phyloP scores from a whole-genome alignment of 2,797 vertebrate species.

The Gallinago nigripennis region DNA sequence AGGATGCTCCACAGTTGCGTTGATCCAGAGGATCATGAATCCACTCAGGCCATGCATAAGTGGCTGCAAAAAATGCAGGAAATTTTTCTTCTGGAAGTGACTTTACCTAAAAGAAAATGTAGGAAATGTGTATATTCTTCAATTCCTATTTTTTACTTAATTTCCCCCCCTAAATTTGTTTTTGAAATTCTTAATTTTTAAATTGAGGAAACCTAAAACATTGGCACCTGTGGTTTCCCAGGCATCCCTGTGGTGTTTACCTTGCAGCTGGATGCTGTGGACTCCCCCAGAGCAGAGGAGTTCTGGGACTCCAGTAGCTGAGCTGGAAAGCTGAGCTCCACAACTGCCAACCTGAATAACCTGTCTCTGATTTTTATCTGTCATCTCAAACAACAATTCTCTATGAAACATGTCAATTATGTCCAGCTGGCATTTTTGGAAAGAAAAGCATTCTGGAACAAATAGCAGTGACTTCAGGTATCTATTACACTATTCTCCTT shows the following conservation, averaged over 20 bases:
- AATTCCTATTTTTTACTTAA: background rate
- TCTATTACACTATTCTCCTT: background rate
- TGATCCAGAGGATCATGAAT: constrained; percentile 81
- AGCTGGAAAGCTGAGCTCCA: background rate
- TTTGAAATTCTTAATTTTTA: background rate
- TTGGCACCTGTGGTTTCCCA: background rate
- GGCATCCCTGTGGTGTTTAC: background rate
- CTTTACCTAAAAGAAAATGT: constrained; percentile 56
- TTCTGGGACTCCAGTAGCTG: background rate
- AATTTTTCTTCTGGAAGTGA: constrained; percentile 67
- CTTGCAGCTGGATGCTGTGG: background rate
- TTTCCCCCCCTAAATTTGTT: background rate
- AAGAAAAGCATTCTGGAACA: background rate
- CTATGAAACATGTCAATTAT: background rate
- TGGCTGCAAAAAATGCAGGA: constrained; percentile 75
- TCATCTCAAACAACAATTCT: background rate
- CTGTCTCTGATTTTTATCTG: background rate
- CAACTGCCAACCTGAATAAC: background rate
- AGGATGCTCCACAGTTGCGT: constrained; percentile 80
- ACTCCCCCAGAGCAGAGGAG: accelerated
- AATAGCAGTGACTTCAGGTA: background rate
- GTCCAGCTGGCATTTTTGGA: background rate
- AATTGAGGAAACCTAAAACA: background rate
- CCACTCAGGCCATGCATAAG: constrained; percentile 79
- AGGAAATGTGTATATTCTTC: background rate